Percentiles rank a stretch among this genome's conserved stretches.
These are phyloP conservation scores for Colaptes auratus DNA, from an alignment of 2,113 vertebrate species.

Conservation along the genomic window DNA sequence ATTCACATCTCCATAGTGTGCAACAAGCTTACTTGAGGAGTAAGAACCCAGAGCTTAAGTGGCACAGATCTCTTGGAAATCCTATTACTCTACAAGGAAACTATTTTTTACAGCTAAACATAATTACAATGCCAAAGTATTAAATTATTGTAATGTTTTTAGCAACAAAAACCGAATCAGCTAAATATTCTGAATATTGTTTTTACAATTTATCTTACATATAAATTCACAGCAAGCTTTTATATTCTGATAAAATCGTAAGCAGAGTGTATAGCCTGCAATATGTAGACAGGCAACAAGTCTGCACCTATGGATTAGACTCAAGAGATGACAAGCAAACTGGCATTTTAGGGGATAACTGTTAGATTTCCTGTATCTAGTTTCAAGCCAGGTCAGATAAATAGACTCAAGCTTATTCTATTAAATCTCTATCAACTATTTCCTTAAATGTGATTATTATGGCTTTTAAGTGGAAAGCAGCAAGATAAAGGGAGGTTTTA, in stretches of 20 bases:
- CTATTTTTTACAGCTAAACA: not conserved
- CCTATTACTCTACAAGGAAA: not conserved
- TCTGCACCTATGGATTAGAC: not conserved
- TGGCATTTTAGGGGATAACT: not conserved
- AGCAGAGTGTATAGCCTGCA: not conserved
- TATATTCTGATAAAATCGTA: not conserved
- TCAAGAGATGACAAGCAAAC: slow-evolving; percentile 19
- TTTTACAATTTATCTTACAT: not conserved
- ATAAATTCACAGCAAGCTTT: slow-evolving; percentile 5
- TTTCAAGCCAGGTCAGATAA: slow-evolving; percentile 4
- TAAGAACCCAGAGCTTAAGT: not conserved
- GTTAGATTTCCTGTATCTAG: not conserved
- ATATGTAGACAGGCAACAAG: slow-evolving; percentile 6
- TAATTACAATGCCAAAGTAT: not conserved
- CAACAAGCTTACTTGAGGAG: not conserved
- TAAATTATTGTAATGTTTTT: slow-evolving; percentile 7
- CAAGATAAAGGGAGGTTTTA: not conserved
- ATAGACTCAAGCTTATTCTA: not conserved
- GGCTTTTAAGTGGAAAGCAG: not conserved
- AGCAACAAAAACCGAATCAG: not conserved
- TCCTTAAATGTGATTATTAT: not conserved
- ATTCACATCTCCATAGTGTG: not conserved
- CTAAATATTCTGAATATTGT: slow-evolving; percentile 14
- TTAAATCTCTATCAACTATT: not conserved
- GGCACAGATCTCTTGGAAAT: not conserved